These are phyloP conservation scores for Hexactinellida sp. DNA, from an alignment of 37 sponge, comb jelly and placozoan genomes.

Conservation along the genomic window DNA sequence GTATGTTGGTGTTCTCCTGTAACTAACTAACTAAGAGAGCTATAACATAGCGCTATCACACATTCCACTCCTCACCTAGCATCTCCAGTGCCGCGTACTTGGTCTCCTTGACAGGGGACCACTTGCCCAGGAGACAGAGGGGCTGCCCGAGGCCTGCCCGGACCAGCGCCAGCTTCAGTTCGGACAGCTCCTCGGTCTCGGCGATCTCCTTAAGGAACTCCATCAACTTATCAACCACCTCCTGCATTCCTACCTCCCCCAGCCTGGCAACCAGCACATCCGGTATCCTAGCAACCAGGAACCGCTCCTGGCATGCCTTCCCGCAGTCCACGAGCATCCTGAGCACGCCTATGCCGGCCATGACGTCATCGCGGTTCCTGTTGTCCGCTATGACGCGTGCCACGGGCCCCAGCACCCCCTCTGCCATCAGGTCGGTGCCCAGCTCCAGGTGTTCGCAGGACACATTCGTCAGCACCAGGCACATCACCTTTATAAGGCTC, in stretches of 20 bases:
- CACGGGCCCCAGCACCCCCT: not conserved
- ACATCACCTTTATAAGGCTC: not conserved
- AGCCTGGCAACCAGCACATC: slow-evolving; percentile 6
- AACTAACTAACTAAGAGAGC: too few species aligned
- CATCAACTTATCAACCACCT: not conserved
- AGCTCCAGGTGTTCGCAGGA: not conserved
- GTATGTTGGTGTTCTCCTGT: not conserved
- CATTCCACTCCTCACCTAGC: not conserved
- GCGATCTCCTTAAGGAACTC: not conserved
- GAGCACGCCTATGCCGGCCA: not conserved
- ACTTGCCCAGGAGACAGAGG: not conserved
- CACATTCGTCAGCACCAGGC: not conserved
- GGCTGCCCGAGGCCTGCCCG: not conserved
- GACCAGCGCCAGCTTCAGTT: not conserved
- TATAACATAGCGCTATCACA: too few species aligned
- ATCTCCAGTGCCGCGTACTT: not conserved
- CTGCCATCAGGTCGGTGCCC: not conserved
- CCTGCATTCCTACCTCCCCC: slow-evolving; percentile 10
- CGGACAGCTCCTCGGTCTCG: not conserved
- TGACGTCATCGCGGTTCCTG: not conserved
- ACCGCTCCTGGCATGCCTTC: not conserved
- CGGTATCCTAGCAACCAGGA: not conserved
- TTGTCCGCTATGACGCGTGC: not conserved
- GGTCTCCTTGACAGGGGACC: not conserved
- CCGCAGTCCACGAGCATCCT: not conserved